These are phyloP conservation scores for Lacerta viridis DNA, from an alignment of 2,797 vertebrate species.

Conservation along the genomic window DNA sequence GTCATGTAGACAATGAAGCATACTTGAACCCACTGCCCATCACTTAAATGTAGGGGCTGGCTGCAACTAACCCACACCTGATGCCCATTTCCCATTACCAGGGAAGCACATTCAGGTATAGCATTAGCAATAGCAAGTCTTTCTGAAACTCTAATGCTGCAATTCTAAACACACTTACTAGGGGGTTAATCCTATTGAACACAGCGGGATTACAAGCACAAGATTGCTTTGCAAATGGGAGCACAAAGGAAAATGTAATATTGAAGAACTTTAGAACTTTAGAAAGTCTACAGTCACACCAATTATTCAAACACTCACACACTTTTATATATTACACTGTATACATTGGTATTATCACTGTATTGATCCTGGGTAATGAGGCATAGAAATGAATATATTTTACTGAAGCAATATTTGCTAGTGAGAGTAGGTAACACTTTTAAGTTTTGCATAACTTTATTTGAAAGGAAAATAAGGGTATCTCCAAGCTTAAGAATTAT, in stretches of 20 bases:
- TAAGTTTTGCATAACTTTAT: background rate
- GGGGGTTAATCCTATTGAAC: background rate
- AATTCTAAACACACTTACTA: constrained; percentile 11
- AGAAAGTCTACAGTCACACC: constrained; percentile 1
- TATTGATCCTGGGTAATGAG: background rate
- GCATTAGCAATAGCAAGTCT: background rate
- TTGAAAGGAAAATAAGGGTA: background rate
- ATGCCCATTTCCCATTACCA: background rate
- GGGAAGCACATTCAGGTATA: background rate
- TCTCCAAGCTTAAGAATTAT: background rate
- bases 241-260: constrained; percentile 36
- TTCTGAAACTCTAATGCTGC: background rate
- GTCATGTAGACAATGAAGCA: too few species aligned
- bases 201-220: background rate
- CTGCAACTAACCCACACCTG: too few species aligned
- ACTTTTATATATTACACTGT: background rate
- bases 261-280: constrained; percentile 40
- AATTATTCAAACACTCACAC: background rate
- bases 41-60: too few species aligned
- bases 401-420: constrained; percentile 8
- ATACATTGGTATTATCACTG: background rate
- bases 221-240: background rate
- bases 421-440: background rate
- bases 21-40: too few species aligned
- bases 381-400: background rate